Evolutionary conservation across 1,140 invertebrate species (phyloP), one percentile per base, ranked within the genome.

Genomic region (Uloborus diversus): DNA sequence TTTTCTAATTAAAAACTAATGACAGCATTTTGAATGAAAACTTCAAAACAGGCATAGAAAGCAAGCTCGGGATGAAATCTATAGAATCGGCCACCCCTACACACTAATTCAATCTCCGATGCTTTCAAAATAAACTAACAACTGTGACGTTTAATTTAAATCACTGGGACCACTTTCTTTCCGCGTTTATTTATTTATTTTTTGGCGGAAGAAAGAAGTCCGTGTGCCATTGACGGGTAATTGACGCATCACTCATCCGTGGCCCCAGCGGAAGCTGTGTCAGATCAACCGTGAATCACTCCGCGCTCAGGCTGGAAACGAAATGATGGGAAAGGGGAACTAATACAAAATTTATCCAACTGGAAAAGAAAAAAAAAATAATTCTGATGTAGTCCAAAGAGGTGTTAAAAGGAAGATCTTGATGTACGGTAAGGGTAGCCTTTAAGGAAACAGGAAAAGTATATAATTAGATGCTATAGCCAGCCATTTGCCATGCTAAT

Each of bases 131-230:
- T n/a, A n/a, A n/a, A n/a, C n/a, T n/a, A n/a, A n/a, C n/a, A n/a
- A n/a, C n/a, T n/a, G n/a, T n/a, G n/a, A n/a, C n/a, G n/a, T n/a
- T n/a, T n/a, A n/a, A n/a, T n/a, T n/a, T n/a, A n/a, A n/a, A n/a
- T n/a, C n/a, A 11, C 23, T 14, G 13, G 17, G 25, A 5, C 61
- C 37, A 64, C 35, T 66, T 66, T 51, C 64, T 32, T 66, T 66
- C 42, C 42, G 42, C 42, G 25, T 66, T 0, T 47, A n/a, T n/a
- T n/a, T n/a, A n/a, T 27, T 13, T 47, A 30, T 51, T 37, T 49
- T 49, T 66, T 47, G 66, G 66, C 66, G 66, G 66, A 69, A 56
- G 66, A 57, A 69, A 20, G 56, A 69, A 51, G 28, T n/a, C 28
- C 66, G 49, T 51, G 25, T 32, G 47, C 47, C 49, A 69, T 57